phyloP scores from a whole-genome alignment of 2,797 vertebrate species.

The Coccyzus lansbergi region DNA sequence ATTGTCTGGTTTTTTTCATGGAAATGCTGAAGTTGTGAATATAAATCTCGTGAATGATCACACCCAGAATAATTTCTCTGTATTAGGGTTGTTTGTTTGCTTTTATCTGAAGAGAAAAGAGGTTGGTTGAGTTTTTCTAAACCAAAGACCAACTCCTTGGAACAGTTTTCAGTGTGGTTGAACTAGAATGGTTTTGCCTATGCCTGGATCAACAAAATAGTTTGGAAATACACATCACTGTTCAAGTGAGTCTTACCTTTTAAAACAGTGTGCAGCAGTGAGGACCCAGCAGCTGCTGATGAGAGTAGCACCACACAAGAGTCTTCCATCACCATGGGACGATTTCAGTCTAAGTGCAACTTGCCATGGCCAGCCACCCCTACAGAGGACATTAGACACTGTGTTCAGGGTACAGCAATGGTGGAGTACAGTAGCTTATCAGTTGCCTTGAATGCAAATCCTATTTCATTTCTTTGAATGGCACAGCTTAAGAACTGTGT shows the following conservation, averaged over 20 bases:
- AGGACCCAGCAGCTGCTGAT: conserved; percentile 97
- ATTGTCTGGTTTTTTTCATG: too few relatives aligned
- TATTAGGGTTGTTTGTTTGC: background rate
- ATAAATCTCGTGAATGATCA: background rate
- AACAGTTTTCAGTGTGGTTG: background rate
- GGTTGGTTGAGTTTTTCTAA: background rate
- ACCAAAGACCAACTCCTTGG: background rate
- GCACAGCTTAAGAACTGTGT: background rate
- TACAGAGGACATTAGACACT: conserved; percentile 41
- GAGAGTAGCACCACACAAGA: conserved; percentile 95
- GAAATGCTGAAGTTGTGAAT: background rate
- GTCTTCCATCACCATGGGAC: conserved; percentile 88
- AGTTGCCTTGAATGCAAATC: background rate
- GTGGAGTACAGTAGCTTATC: background rate
- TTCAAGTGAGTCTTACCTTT: conserved; percentile 82
- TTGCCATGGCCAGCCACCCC: conserved; percentile 98
- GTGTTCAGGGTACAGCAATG: background rate
- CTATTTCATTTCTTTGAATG: background rate
- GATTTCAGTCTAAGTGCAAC: conserved; percentile 90
- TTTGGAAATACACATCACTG: background rate
- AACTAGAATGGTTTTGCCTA: background rate
- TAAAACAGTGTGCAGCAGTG: conserved; percentile 97
- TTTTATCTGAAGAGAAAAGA: background rate
- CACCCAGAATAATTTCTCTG: background rate
- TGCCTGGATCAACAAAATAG: background rate